Percentiles rank a stretch among this genome's conserved stretches.
Evolutionary conservation across 1,140 invertebrate genomes (phyloP).

Genomic region (Luehdorfia chinensis): DNA sequence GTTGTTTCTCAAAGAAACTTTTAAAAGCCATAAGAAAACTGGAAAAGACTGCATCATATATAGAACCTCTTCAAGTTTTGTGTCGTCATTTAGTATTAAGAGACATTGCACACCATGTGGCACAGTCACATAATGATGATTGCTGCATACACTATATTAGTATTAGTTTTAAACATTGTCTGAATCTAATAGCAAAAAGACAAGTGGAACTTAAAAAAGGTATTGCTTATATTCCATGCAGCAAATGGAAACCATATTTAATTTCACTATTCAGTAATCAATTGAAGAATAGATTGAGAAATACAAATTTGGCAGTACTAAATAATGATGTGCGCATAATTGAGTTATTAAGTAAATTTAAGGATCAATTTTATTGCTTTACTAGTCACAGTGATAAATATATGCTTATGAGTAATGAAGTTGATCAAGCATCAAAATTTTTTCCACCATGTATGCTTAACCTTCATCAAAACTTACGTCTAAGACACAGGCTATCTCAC

Average conservation of each 20-base stretch:
- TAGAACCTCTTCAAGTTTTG: constrained; percentile 37
- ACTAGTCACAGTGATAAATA: constrained; percentile 27
- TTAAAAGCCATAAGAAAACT: constrained; percentile 47
- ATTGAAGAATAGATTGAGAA: constrained; percentile 56
- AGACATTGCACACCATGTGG: constrained; percentile 51
- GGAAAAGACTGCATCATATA: constrained; percentile 23
- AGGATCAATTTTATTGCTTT: constrained; percentile 25
- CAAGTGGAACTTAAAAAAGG: constrained; percentile 75
- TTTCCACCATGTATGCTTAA: constrained; percentile 89
- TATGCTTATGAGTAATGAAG: constrained; percentile 61
- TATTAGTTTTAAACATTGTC: constrained; percentile 76
- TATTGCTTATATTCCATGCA: constrained; percentile 73
- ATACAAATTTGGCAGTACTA: constrained; percentile 38
- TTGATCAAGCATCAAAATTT: constrained; percentile 74
- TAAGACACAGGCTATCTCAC: constrained; percentile 85
- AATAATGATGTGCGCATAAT: constrained; percentile 70
- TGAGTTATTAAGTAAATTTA: constrained; percentile 57
- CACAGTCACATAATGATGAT: constrained; percentile 32
- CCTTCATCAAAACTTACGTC: constrained; percentile 80
- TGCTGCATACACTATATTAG: constrained; percentile 45
- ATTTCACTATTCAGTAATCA: constrained; percentile 71
- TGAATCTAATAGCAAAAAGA: constrained; percentile 70
- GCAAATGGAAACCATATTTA: constrained; percentile 77
- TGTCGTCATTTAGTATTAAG: constrained; percentile 53
- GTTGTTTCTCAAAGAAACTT: constrained; percentile 60